phyloP scores from a whole-genome alignment of 2,888 invertebrate genomes.

The Eudemis profundana region DNA sequence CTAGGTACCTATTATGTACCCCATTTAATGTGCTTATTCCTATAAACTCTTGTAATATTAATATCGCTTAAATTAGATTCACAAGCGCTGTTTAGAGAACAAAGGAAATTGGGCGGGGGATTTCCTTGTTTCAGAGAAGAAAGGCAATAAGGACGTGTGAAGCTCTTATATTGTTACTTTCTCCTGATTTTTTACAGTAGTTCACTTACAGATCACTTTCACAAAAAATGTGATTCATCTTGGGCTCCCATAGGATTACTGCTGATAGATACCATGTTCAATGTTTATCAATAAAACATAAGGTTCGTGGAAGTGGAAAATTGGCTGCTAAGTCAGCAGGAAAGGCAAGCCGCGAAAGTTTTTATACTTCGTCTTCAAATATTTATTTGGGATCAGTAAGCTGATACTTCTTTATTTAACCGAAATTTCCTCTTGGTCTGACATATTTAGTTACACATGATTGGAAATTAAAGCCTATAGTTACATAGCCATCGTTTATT shows the following conservation, averaged over 20 bases:
- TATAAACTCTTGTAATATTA: conserved; percentile 24
- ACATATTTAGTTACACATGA: not conserved
- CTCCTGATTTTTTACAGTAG: not conserved
- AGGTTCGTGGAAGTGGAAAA: conserved; percentile 36
- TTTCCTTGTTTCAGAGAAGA: not conserved
- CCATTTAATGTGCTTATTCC: not conserved
- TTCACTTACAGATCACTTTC: conserved; percentile 22
- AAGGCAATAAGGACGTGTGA: not conserved
- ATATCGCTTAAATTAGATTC: conserved; percentile 30
- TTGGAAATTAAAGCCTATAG: no score
- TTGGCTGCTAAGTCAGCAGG: conserved; percentile 36
- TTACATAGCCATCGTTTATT: no score
- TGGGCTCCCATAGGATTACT: conserved; percentile 20
- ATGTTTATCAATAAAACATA: conserved; percentile 41
- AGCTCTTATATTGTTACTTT: not conserved
- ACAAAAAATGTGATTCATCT: conserved; percentile 26
- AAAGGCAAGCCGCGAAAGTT: conserved; percentile 28
- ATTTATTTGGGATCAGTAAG: conserved; percentile 36
- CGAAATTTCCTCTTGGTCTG: not conserved
- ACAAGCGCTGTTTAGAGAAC: conserved; percentile 24
- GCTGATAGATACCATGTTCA: conserved; percentile 24
- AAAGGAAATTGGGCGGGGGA: conserved; percentile 26
- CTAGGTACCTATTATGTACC: not conserved
- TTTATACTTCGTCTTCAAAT: conserved; percentile 30
- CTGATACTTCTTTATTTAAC: conserved; percentile 22